Evolutionary conservation across 92 coral and sea anemone species (phyloP).

Genomic region (Anthopleura xanthogrammica): DNA sequence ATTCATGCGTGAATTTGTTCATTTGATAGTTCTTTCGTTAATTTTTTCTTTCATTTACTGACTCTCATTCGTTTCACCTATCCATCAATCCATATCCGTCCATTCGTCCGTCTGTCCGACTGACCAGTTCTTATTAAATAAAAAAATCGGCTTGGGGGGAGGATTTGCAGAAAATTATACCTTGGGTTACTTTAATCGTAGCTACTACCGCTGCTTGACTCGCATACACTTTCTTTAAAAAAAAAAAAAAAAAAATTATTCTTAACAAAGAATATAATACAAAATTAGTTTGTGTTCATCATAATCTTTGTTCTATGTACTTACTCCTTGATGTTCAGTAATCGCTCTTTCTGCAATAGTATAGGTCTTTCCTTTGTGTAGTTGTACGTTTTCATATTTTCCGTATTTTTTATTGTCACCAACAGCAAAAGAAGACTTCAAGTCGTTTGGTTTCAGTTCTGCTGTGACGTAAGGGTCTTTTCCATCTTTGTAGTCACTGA

Average conservation of each 20-base stretch:
- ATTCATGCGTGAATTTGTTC: too few relatives aligned
- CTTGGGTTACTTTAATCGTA: constrained; percentile 10
- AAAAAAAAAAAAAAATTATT: too few relatives aligned
- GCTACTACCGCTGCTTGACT: constrained; percentile 16
- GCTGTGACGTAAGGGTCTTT: constrained; percentile 25
- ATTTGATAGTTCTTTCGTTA: too few relatives aligned
- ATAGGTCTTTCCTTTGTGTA: constrained; percentile 24
- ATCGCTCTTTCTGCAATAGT: constrained; percentile 28
- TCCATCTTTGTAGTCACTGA: constrained; percentile 5
- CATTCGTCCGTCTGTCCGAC: too few relatives aligned
- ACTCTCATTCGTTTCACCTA: too few relatives aligned
- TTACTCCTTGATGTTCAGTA: constrained; percentile 17
- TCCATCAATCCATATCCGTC: too few relatives aligned
- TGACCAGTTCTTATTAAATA: too few relatives aligned
- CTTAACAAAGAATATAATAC: too few relatives aligned
- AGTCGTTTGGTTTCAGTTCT: constrained; percentile 12
- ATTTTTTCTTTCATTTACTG: too few relatives aligned
- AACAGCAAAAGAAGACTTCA: constrained; percentile 10
- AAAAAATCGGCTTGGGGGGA: too few relatives aligned
- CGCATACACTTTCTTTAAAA: not conserved
- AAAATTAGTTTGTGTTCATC: too few relatives aligned
- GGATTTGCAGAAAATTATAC: not conserved
- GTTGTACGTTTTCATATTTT: constrained; percentile 11
- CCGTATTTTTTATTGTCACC: constrained; percentile 32
- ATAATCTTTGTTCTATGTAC: not conserved